phyloP scores from a whole-genome alignment of 2,888 invertebrate genomes.

The Dolomedes plantarius region DNA sequence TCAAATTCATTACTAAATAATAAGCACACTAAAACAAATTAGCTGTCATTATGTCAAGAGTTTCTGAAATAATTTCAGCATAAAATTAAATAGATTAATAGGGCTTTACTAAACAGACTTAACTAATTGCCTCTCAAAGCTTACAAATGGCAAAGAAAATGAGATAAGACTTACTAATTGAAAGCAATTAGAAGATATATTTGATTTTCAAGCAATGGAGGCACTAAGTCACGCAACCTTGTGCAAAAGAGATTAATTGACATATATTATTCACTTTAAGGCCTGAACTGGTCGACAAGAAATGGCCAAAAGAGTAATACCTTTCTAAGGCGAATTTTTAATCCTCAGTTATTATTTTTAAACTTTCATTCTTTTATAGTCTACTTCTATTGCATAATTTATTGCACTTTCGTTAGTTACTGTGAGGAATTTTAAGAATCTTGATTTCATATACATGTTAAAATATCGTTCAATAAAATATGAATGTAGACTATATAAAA shows the following conservation, averaged over 20 bases:
- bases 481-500: too few species aligned
- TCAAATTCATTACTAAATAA: not conserved
- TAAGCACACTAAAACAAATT: not conserved
- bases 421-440: too few species aligned
- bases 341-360: too few species aligned
- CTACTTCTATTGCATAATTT: too few species aligned
- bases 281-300: too few species aligned
- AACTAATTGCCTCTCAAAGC: not conserved
- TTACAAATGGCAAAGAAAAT: not conserved
- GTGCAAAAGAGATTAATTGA: not conserved
- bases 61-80: not conserved
- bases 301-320: too few species aligned
- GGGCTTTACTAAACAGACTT: not conserved
- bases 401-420: too few species aligned
- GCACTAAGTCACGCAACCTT: not conserved
- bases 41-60: not conserved
- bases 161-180: not conserved
- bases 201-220: not conserved
- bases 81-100: constrained; percentile 2
- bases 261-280: not conserved
- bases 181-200: constrained; percentile 3
- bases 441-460: too few species aligned
- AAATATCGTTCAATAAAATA: too few species aligned
- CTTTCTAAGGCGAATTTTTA: too few species aligned
- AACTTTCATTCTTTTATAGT: too few species aligned